These are phyloP conservation scores for Amblyjoppa fuscipennis DNA, from an alignment of 2,888 invertebrate genomes.

Conservation along the genomic window DNA sequence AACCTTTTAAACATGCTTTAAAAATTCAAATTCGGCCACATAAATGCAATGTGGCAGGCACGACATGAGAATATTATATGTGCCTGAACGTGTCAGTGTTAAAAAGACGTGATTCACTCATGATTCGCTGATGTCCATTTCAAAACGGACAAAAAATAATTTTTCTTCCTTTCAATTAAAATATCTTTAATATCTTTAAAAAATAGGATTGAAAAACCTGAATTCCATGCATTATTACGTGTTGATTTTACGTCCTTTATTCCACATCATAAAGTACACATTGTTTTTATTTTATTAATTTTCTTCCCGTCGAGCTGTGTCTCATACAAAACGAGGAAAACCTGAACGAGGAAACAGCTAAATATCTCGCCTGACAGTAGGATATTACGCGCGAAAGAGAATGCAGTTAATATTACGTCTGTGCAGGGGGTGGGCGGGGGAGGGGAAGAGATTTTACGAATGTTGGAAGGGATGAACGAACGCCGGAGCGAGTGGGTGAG, in stretches of 20 bases:
- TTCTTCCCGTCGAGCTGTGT: neutral
- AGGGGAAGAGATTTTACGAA: neutral
- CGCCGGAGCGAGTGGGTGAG: constrained; percentile 6
- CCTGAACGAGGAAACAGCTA: constrained; percentile 1
- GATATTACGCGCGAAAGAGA: constrained; percentile 76
- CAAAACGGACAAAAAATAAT: neutral
- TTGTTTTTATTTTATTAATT: neutral
- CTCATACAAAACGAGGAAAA: neutral
- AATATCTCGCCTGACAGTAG: neutral
- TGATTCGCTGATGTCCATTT: neutral
- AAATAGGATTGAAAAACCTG: neutral
- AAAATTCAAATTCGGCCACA: neutral
- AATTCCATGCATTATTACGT: neutral
- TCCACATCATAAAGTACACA: neutral
- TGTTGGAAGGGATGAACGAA: neutral
- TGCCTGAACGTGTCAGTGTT: neutral
- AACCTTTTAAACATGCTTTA: neutral
- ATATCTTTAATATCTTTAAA: neutral
- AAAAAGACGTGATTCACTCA: neutral
- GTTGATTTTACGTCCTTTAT: neutral
- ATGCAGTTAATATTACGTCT: constrained; percentile 74
- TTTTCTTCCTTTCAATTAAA: neutral
- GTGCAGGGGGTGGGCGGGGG: neutral
- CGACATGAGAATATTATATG: neutral
- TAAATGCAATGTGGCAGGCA: neutral